Base-by-base conservation (phyloP, 2,888 invertebrate genomes). In the Chrysodeixis includens region DNA sequence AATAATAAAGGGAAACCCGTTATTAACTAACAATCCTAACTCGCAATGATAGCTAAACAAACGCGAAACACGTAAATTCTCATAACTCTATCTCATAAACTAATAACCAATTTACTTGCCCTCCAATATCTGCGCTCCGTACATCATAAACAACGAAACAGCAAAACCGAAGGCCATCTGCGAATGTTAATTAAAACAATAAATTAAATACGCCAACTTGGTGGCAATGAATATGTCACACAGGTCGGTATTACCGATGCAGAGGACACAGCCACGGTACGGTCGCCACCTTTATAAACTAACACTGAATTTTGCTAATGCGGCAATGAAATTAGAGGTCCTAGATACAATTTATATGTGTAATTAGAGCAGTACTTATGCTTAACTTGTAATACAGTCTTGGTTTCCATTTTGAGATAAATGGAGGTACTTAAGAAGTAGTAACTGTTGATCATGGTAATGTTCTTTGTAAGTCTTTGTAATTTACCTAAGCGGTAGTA, bases 151-250 rank as follows among this genome's bases (percentile, higher is more conserved):
- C 87, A 87, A 79, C 77, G 83, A 77, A 74, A 74, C 83, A 86
- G 85, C 85, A 87, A 84, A 87, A 86, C 86, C 87, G 86, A 86
- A 86, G 86, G 85, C 82, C 82, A 83, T 79, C 82, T 83, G 83
- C 79, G 83, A 83, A 83, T 89, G 89, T 90, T 90, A 91, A 91
- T 91, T 90, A 90, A 91, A 91, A 90, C 91, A 88, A 91, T 91
- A 91, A 91, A 91, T 91, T 91, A 83, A 83, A 78, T 81, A 72
- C 81, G 81, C 84, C 86, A 82, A 86, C 83, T 85, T 88, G 85
- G 78, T 83, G 85, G 86, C 90, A 86, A 91, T 91, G 90, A 92
- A 91, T 91, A 90, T 91, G 91, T 91, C 91, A 88, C 87, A 82
- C 84, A 85, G 87, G 88, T 87, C 86, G 81, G 83, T 86, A 87